Percentiles rank a stretch among this genome's conserved stretches.
Evolutionary conservation across 1,140 invertebrate genomes (phyloP).

Genomic region (Drosophila arawakana): DNA sequence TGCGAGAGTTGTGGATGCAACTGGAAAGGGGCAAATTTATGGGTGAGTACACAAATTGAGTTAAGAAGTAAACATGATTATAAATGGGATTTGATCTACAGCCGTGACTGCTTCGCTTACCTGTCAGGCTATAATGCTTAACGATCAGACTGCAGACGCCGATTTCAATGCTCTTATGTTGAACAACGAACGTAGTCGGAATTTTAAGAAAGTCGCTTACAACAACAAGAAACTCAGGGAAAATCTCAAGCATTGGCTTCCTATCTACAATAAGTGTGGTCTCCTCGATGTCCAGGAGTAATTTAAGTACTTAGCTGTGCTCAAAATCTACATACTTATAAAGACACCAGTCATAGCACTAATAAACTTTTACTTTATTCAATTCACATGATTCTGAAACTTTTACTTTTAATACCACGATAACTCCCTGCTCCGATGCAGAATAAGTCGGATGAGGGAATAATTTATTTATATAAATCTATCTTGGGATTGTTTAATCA

Average conservation of each 20-base stretch:
- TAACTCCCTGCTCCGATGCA: too few relatives aligned
- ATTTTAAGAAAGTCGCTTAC: conserved; percentile 60
- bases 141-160: conserved; percentile 70
- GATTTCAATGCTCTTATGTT: conserved; percentile 67
- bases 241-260: conserved; percentile 58
- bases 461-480: too few relatives aligned
- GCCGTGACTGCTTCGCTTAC: conserved; percentile 55
- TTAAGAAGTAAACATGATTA: not conserved
- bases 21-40: conserved; percentile 68
- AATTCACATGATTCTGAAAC: too few relatives aligned
- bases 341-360: too few relatives aligned
- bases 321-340: not conserved
- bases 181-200: conserved; percentile 62
- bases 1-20: conserved; percentile 68
- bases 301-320: not conserved
- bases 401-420: too few relatives aligned
- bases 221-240: conserved; percentile 59
- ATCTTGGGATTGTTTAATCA: not conserved
- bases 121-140: conserved; percentile 63
- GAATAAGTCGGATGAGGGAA: too few relatives aligned
- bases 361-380: too few relatives aligned
- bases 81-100: conserved; percentile 8
- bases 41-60: conserved; percentile 51
- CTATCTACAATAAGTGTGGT: conserved; percentile 67
- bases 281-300: conserved; percentile 56